phyloP scores from a whole-genome alignment of 2,797 vertebrate species.

The Enteromius trimaculatus region DNA sequence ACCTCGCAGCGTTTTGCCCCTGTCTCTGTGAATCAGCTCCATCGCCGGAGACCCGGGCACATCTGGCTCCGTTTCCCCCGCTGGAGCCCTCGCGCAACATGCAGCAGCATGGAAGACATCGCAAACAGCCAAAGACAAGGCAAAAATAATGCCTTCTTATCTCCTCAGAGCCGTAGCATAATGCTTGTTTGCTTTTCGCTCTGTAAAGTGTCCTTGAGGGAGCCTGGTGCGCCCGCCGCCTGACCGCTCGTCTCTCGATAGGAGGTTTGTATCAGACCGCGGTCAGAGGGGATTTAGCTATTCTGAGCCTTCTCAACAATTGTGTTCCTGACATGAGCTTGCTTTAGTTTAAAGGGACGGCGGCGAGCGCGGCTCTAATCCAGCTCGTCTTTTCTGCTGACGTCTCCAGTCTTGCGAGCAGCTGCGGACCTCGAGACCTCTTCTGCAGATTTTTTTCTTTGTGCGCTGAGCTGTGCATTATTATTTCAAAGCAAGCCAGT shows the following conservation, averaged over 20 bases:
- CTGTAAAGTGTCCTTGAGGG: conserved; percentile 24
- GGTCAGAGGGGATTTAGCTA: conserved; percentile 55
- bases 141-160: conserved; percentile 6
- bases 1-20: conserved; percentile 37
- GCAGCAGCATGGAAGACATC: background rate
- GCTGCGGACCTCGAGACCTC: conserved; percentile 9
- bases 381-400: conserved; percentile 38
- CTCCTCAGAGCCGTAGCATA: background rate
- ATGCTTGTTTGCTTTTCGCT: conserved; percentile 41
- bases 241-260: conserved; percentile 33
- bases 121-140: conserved; percentile 20
- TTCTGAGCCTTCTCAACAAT: conserved; percentile 54
- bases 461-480: conserved; percentile 27
- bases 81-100: background rate
- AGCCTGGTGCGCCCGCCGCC: conserved; percentile 7
- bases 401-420: conserved; percentile 29
- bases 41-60: background rate
- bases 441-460: conserved; percentile 6
- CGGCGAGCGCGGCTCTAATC: conserved; percentile 48
- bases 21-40: conserved; percentile 50
- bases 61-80: conserved; percentile 7
- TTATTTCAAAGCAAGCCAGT: conserved; percentile 24
- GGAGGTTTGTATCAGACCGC: conserved; percentile 37
- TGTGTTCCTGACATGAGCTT: conserved; percentile 56
- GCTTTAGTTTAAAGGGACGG: conserved; percentile 45